These are phyloP conservation scores for Catocala sponsa DNA, from an alignment of 2,888 invertebrate species.

Conservation along the genomic window DNA sequence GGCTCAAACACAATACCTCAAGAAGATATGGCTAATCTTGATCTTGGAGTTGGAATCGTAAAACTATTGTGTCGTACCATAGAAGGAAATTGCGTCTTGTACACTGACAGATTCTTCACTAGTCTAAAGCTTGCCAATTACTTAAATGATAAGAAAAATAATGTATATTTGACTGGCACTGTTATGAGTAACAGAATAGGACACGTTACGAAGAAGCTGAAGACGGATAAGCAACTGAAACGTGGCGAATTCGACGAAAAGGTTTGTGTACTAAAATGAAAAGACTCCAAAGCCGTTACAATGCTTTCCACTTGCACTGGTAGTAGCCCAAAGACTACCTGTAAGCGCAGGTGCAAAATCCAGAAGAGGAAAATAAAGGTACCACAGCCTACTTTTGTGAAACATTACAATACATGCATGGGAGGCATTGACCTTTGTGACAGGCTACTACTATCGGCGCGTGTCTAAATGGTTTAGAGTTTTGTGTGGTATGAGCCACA, in stretches of 20 bases:
- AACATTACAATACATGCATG: conserved; percentile 20
- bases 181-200: conserved; percentile 46
- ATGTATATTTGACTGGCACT: conserved; percentile 29
- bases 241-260: conserved; percentile 46
- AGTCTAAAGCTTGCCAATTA: conserved; percentile 22
- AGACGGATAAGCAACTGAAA: conserved; percentile 40
- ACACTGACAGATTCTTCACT: conserved; percentile 30
- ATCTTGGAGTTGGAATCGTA: conserved; percentile 49
- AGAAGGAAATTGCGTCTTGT: conserved; percentile 26
- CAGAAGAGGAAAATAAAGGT: conserved; percentile 17
- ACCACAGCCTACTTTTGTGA: no score
- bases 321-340: conserved; percentile 37
- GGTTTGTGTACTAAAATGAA: conserved; percentile 49
- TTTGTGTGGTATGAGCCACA: no score
- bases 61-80: conserved; percentile 31
- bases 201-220: conserved; percentile 33
- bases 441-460: conserved; percentile 54
- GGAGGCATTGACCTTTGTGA: conserved; percentile 59
- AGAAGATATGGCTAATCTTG: no score
- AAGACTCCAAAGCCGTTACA: conserved; percentile 46
- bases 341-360: conserved; percentile 35
- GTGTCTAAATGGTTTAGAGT: no score
- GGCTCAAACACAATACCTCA: no score
- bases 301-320: conserved; percentile 48
- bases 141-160: conserved; percentile 3